Base-by-base conservation (phyloP, 2,113 vertebrate genomes). In the Accipiter virgatus region DNA sequence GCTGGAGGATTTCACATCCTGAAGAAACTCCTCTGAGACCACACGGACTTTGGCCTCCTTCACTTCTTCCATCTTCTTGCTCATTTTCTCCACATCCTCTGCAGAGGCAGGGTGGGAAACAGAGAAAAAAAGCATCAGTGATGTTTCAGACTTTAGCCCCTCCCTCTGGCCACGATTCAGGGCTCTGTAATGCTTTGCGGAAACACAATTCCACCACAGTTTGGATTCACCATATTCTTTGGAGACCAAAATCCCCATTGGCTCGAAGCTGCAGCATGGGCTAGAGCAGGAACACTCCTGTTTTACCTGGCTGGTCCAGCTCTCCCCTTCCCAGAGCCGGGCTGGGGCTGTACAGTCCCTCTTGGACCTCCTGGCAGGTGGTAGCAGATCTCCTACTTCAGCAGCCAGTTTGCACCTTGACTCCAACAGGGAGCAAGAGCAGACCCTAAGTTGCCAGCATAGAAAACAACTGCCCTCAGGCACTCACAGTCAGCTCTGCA, bases 11-110 rank as follows among this genome's bases (percentile, higher is more conserved):
- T 98, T 98, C 67, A 99, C 74, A 9, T 99, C 99, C 38, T 97
- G 97, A 56, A 99, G 99, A 96, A 99, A 99, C 4, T 97, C 98
- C 88, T 99, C 99, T 0, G 99, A 98, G 32, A 99, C 99, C 19
- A 99, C 99, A 0, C 98, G 98, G 32, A 99, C 96, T 10, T 98
- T 98, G 8, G 98, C 99, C 10, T 98, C 99, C 80, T 98, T 98
- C 9, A 98, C 98, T 81, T 99, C 99, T 86, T 99, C 99, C 99
- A 99, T 99, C 96, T 99, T 99, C 98, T 99, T 99, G 85, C 73
- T 98, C 99, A 99, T 99, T 95, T 99, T 99, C 90, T 99, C 99
- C 29, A 99, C 96, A 71, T 99, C 99, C 98, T 99, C 99, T 99
- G 98, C 50, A 91, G 55, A 86, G 27, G 18, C 6, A 31, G 29